Conservation (phyloP, 2,113 vertebrate species). For the Naja naja region DNA sequence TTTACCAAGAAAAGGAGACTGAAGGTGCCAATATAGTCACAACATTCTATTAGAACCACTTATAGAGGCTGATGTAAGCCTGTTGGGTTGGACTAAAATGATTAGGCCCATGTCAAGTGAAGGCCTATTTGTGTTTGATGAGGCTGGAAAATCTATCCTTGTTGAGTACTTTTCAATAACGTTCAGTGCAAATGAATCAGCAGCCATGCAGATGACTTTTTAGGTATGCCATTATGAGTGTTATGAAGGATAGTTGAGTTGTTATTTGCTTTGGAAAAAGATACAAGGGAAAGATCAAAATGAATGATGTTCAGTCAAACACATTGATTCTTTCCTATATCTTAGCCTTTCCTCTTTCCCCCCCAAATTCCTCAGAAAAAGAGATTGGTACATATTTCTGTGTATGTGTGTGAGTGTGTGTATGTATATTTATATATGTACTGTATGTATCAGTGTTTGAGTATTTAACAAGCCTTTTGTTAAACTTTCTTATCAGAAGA, state of each 20-base stretch:
- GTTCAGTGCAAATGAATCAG: background rate
- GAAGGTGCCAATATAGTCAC: background rate
- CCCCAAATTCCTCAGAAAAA: background rate
- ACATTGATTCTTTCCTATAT: background rate
- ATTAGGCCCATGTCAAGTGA: background rate
- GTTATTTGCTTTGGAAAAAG: background rate
- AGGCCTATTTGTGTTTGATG: background rate
- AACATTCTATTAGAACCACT: background rate
- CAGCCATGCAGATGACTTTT: background rate
- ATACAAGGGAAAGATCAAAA: background rate
- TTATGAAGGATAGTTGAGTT: background rate
- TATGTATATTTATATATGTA: no score
- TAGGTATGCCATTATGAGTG: background rate
- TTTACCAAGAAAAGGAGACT: background rate
- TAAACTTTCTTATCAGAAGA: background rate
- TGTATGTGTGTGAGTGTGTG: background rate
- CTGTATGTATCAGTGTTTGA: background rate
- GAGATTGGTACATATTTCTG: background rate
- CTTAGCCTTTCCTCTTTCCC: background rate
- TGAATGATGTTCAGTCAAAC: background rate
- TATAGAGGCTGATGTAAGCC: background rate
- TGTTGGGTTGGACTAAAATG: background rate
- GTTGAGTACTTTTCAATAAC: background rate
- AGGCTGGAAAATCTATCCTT: background rate
- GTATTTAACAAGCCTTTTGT: background rate